phyloP scores from a whole-genome alignment of 2,888 invertebrate genomes.

The Macrophya annulata region DNA sequence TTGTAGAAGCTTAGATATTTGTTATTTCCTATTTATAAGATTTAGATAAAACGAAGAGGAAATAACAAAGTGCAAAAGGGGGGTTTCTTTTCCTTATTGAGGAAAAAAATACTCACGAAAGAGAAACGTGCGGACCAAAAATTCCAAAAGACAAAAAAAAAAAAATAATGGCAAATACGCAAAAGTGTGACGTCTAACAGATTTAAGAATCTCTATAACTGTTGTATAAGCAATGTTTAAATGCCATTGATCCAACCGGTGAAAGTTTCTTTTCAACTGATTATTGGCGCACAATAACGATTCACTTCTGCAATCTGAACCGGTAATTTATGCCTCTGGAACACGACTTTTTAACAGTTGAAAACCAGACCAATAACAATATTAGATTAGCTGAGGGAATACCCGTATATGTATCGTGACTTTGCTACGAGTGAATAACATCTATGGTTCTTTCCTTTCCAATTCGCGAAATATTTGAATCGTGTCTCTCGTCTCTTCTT shows the following conservation, averaged over 20 bases:
- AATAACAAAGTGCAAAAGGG: background rate
- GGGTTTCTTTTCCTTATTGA: background rate
- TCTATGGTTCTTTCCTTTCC: background rate
- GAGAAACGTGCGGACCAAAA: background rate
- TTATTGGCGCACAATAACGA: conserved; percentile 15
- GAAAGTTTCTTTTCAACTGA: conserved; percentile 34
- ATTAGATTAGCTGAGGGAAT: background rate
- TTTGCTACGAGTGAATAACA: background rate
- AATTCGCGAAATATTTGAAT: background rate
- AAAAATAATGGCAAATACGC: background rate
- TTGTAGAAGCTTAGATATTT: background rate
- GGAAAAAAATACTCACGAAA: background rate
- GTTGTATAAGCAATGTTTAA: conserved; percentile 33
- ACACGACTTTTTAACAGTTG: background rate
- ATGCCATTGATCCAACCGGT: conserved; percentile 28
- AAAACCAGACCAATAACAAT: background rate
- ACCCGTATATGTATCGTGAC: background rate
- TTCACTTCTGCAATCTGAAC: conserved; percentile 3
- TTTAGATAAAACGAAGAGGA: background rate
- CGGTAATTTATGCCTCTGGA: background rate
- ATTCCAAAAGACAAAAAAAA: no score
- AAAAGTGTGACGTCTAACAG: background rate
- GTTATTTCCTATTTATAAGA: background rate
- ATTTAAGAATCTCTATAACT: background rate
- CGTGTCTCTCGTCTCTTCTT: background rate